Conservation (phyloP, 2,113 vertebrate genomes). For the Sylvia atricapilla region DNA sequence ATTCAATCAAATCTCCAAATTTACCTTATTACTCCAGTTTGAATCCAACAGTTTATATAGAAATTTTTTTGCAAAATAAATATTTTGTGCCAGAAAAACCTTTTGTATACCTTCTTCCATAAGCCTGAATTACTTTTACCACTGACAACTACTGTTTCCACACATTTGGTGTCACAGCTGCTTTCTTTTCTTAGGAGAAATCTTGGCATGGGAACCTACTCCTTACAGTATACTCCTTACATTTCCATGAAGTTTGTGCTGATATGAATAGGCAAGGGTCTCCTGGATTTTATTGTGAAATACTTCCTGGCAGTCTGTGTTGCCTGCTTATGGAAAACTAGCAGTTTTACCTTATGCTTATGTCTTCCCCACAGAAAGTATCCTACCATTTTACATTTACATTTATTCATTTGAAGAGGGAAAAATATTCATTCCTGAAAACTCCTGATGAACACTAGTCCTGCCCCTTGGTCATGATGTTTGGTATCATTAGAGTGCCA, state of each 20-base stretch:
- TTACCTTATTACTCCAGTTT: background rate
- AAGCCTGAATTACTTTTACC: background rate
- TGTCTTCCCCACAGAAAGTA: background rate
- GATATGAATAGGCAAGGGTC: background rate
- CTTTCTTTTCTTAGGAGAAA: background rate
- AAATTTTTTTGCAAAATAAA: background rate
- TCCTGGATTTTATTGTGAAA: constrained; percentile 6
- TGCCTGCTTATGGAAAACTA: background rate
- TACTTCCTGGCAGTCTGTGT: background rate
- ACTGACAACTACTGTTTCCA: background rate
- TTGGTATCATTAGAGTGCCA: background rate
- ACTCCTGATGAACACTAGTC: background rate
- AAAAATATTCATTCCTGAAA: background rate
- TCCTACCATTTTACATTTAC: background rate
- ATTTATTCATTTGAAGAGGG: background rate
- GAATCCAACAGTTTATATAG: background rate
- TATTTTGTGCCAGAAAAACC: background rate
- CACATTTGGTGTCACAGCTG: background rate
- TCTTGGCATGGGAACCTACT: background rate
- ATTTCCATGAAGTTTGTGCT: background rate
- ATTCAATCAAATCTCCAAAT: background rate
- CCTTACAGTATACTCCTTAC: background rate
- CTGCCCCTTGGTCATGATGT: background rate
- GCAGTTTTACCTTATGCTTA: background rate
- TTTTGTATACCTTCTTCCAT: background rate